Conservation (phyloP, 2,888 invertebrate species). For the Eupithecia dodoneata region DNA sequence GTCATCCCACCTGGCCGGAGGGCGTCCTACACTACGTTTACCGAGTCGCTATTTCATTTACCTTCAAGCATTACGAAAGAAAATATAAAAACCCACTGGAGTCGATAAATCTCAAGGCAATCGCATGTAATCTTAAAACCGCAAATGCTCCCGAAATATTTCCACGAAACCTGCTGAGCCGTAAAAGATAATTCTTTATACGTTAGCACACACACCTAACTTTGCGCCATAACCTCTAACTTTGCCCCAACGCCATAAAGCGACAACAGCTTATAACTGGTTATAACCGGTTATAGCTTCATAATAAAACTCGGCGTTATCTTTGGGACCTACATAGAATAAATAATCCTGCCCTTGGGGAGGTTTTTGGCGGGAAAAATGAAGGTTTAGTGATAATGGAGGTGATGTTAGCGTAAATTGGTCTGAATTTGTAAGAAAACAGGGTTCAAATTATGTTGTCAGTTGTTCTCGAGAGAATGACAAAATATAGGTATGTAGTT, state of each 20-base stretch:
- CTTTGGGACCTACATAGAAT: conserved; percentile 20
- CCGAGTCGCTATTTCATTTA: no score
- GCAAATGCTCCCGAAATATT: conserved; percentile 9
- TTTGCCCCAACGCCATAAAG: conserved; percentile 33
- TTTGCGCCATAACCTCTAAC: conserved; percentile 22
- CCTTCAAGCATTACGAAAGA: neutral
- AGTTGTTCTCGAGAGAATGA: neutral
- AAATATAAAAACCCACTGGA: neutral
- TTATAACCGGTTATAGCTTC: conserved; percentile 36
- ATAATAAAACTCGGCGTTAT: conserved; percentile 42
- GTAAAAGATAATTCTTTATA: conserved; percentile 43
- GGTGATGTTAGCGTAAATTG: conserved; percentile 5
- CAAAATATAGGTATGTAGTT: neutral
- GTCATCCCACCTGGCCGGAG: no score
- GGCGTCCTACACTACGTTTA: neutral
- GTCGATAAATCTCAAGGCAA: neutral
- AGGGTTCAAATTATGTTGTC: neutral
- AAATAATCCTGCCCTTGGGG: conserved; percentile 14
- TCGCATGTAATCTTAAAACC: conserved; percentile 1
- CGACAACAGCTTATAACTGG: conserved; percentile 36
- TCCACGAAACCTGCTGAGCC: conserved; percentile 25
- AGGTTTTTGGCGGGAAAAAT: conserved; percentile 17
- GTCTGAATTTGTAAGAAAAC: neutral
- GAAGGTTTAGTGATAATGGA: conserved; percentile 12
- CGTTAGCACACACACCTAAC: conserved; percentile 35